Base-by-base conservation (phyloP, 2,888 invertebrate genomes). In the Altica lythri region DNA sequence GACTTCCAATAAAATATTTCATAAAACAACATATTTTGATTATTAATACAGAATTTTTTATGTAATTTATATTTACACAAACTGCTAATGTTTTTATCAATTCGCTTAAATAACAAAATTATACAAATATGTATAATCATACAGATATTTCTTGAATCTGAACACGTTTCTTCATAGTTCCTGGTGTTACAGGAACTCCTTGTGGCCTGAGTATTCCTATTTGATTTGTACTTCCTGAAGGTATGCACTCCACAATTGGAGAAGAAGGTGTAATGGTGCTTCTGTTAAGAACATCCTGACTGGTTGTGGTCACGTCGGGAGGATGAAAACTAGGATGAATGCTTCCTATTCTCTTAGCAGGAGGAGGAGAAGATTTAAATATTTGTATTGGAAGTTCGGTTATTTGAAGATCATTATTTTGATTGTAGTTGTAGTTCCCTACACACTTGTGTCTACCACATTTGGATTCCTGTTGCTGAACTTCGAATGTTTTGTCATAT, bases 141-240 rank as follows among this genome's bases (percentile, higher is more conserved):
- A 92, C 92, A 57, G 92, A 92, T 79, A 93, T 93, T 77, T 93
- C 92, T 77, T 92, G 92, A 75, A 93, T 93, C 79, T 92, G 92
- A 69, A 93, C 92, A 76, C 92, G 84, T 78, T 92, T 92, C 78
- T 92, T 92, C 80, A 86, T 86, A 60, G 88, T 86, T 52, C 88
- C 86, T 5, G 89, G 88, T 1, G 89, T 86, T 34, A 83, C 84
- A 3, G 86, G 85, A 9, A 79, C 76, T 37, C 80, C 77, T 51
- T 81, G 78, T 62, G 85, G 81, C 56, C 86, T 74, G 30, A 87
- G 74, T 42, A 87, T 87, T 2, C 86, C 85, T 2, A 80, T 77
- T 61, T 81, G 80, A 64, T 79, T 68, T 59, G 76, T 62, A 38
- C 35, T 53, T 2, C 22, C 53, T 61, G 76, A 60, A 60, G 68